These are phyloP conservation scores for Teleogryllus occipitalis DNA, from an alignment of 1,140 invertebrate species.

Conservation along the genomic window DNA sequence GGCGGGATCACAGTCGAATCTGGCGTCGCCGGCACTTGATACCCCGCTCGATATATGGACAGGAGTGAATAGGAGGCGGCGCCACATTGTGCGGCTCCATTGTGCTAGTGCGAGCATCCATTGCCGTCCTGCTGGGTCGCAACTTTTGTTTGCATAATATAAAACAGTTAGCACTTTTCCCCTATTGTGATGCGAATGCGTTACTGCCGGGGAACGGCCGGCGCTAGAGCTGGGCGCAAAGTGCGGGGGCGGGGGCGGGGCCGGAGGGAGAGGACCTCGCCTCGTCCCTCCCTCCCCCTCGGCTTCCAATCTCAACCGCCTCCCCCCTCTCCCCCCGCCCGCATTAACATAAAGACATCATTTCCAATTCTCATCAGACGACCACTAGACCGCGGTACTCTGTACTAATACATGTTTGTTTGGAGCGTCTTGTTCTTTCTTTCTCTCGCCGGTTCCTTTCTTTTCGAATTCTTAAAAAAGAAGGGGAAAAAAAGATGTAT, in stretches of 20 bases:
- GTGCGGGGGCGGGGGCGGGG: too few species aligned
- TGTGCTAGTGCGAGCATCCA: constrained; percentile 9
- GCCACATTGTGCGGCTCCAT: neutral
- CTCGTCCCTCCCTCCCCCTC: neutral
- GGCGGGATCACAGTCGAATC: neutral
- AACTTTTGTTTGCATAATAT: constrained; percentile 20
- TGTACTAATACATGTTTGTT: neutral
- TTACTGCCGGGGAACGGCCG: neutral
- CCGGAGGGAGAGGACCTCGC: neutral
- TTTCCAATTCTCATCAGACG: neutral
- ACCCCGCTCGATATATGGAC: neutral
- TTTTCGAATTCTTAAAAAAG: neutral
- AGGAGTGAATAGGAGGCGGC: neutral
- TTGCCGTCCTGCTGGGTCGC: constrained; percentile 16
- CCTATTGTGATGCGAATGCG: constrained; percentile 19
- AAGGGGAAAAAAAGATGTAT: neutral
- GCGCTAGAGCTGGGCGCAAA: neutral
- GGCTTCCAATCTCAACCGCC: neutral
- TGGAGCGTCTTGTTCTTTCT: neutral
- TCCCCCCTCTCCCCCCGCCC: neutral
- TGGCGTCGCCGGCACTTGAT: too few species aligned
- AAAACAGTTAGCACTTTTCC: constrained; percentile 19
- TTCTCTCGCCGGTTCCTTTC: neutral
- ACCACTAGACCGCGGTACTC: neutral
- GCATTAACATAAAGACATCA: constrained; percentile 3